phyloP scores from a whole-genome alignment of 92 coral and sea anemone genomes.

The Pocillopora meandrina region DNA sequence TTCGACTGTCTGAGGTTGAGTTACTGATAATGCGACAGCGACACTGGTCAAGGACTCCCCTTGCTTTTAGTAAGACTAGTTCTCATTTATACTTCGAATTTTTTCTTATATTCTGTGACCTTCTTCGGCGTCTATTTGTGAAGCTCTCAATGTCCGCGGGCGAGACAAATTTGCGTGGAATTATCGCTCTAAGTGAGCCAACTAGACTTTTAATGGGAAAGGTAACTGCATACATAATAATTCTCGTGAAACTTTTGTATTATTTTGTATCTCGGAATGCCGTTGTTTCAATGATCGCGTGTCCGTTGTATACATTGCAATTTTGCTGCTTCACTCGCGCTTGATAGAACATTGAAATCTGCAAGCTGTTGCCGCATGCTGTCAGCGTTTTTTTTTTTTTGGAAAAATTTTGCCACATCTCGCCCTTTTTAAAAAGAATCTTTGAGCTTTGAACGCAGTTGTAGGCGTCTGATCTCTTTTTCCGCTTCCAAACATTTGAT shows the following conservation, averaged over 20 bases:
- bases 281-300: slow-evolving; percentile 9
- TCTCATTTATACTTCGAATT: too few relatives aligned
- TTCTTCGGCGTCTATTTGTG: too few relatives aligned
- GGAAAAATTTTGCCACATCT: background rate
- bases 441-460: background rate
- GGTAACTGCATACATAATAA: background rate
- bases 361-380: background rate
- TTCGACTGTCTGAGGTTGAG: too few relatives aligned
- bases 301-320: slow-evolving; percentile 6
- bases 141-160: too few relatives aligned
- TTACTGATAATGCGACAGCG: too few relatives aligned
- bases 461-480: background rate
- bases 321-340: background rate
- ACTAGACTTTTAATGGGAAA: background rate
- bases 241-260: background rate
- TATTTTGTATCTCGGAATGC: background rate
- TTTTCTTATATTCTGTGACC: too few relatives aligned
- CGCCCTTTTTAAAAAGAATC: background rate
- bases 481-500: slow-evolving; percentile 4
- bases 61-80: too few relatives aligned
- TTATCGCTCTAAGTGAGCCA: background rate
- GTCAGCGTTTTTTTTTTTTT: background rate
- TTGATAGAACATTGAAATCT: too few relatives aligned
- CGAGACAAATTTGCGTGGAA: background rate
- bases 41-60: too few relatives aligned